phyloP scores from a whole-genome alignment of 2,113 vertebrate genomes.

The Notiomystis cincta region DNA sequence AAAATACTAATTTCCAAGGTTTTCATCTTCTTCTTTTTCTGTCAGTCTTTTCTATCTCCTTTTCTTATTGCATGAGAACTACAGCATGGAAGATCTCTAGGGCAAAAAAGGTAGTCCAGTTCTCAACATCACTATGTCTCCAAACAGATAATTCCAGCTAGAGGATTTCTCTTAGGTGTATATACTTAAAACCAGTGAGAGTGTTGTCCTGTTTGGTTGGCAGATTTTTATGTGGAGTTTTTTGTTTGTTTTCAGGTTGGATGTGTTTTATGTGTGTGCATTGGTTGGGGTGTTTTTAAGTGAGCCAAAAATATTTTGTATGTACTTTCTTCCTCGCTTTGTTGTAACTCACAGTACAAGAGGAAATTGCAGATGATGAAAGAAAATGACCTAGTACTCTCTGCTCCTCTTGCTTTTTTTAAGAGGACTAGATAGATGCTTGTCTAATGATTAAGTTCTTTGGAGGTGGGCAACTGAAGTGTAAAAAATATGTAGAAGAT shows the following conservation, averaged over 20 bases:
- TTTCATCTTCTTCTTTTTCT: background rate
- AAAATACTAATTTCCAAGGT: background rate
- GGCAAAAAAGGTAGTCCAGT: background rate
- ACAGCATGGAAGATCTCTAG: background rate
- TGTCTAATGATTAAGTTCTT: background rate
- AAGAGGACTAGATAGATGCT: background rate
- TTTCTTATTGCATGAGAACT: background rate
- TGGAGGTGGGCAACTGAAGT: background rate
- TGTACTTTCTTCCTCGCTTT: background rate
- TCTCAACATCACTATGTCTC: background rate
- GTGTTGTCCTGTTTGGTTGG: background rate
- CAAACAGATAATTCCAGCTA: background rate
- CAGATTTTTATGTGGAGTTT: rapidly evolving
- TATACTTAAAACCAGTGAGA: background rate
- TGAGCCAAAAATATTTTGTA: background rate
- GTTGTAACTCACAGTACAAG: background rate
- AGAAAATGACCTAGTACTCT: background rate
- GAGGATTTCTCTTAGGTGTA: background rate
- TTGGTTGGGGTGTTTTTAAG: background rate
- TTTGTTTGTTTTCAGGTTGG: background rate
- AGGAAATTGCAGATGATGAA: background rate
- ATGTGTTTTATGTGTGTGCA: background rate
- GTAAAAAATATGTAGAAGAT: background rate
- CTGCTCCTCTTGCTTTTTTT: background rate
- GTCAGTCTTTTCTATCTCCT: background rate